Conservation (phyloP, 2,797 vertebrate genomes). For the Odontamblyopus lacepedii region DNA sequence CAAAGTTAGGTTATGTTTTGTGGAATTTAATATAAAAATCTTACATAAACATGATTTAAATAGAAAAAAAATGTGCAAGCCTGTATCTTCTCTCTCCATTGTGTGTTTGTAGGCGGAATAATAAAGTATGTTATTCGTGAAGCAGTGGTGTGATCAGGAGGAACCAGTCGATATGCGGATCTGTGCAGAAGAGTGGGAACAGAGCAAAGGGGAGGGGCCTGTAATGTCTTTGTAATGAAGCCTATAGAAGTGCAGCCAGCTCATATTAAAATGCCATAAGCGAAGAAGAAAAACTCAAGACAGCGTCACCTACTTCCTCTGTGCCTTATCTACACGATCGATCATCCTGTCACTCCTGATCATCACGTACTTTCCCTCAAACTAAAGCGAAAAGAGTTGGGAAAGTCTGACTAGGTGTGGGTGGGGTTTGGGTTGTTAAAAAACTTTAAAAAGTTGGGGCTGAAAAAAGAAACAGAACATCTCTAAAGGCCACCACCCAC, state of each 20-base stretch:
- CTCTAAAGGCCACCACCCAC: too few species aligned
- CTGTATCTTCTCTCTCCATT: background rate
- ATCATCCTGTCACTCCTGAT: slow-evolving; percentile 7
- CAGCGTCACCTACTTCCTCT: background rate
- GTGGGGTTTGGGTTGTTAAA: background rate
- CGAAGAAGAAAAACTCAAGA: slow-evolving; percentile 1
- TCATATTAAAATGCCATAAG: slow-evolving; percentile 16
- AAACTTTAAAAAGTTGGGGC: background rate
- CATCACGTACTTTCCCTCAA: background rate
- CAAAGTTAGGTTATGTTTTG: too few species aligned
- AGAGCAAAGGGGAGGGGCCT: slow-evolving; percentile 14
- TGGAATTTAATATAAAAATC: too few species aligned
- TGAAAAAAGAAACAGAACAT: background rate
- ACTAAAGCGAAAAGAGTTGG: background rate
- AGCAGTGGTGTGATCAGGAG: slow-evolving; percentile 50
- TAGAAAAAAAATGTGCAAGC: too few species aligned
- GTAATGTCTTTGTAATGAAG: slow-evolving; percentile 45
- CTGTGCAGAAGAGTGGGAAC: slow-evolving; percentile 32
- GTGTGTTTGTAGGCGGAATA: slow-evolving; percentile 49
- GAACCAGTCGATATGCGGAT: slow-evolving; percentile 68
- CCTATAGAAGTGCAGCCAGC: slow-evolving; percentile 23
- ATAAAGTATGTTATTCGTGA: slow-evolving; percentile 69
- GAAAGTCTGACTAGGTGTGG: background rate
- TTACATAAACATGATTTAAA: too few species aligned
- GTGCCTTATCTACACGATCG: background rate